Percentiles rank a stretch among this genome's conserved stretches.
Evolutionary conservation across 1,140 invertebrate genomes (phyloP).

Genomic region (Achatina immaculata): DNA sequence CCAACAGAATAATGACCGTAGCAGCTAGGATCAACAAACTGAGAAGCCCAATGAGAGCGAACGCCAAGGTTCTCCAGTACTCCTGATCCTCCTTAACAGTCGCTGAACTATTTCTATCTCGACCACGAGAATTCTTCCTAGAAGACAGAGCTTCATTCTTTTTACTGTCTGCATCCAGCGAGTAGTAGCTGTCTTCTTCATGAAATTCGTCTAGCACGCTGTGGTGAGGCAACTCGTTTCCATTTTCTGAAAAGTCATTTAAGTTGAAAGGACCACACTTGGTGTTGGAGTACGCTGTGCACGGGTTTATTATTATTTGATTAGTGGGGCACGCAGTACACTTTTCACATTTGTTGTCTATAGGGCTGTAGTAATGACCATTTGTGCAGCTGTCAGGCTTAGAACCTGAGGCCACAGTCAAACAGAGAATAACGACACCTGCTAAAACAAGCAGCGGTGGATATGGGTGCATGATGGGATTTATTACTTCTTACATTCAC

Average conservation of each 20-base stretch:
- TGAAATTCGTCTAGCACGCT: neutral
- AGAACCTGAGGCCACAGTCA: neutral
- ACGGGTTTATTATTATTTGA: constrained; percentile 46
- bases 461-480: neutral
- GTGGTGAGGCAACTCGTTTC: neutral
- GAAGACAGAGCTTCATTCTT: too few species aligned
- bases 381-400: neutral
- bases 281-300: constrained; percentile 35
- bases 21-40: constrained; percentile 47
- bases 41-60: constrained; percentile 50
- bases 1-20: constrained; percentile 41
- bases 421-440: neutral
- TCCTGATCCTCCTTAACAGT: constrained; percentile 43
- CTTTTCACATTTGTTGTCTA: neutral
- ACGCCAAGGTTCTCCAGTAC: constrained; percentile 48
- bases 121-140: neutral
- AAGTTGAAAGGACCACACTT: constrained; percentile 45
- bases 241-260: too few species aligned
- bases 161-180: neutral
- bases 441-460: neutral
- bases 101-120: constrained; percentile 10
- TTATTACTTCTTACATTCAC: neutral
- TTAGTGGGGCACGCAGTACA: constrained; percentile 47
- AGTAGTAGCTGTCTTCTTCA: neutral
- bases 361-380: constrained; percentile 23